Conservation (phyloP, 2,888 invertebrate genomes). For the Phengaris arion region DNA sequence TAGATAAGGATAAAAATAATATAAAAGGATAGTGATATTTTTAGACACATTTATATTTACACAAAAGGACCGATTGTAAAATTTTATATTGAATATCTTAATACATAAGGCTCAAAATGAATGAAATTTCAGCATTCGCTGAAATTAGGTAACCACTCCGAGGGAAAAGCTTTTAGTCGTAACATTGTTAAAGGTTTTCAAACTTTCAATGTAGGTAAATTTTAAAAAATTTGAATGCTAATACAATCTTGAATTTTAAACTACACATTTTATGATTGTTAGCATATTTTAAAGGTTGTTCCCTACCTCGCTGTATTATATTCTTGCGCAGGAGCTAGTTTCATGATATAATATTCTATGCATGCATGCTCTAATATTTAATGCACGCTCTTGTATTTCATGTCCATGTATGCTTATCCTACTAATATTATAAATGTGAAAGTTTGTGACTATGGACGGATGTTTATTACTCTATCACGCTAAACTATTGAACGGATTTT, state of each 20-base stretch:
- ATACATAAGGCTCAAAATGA: constrained; percentile 14
- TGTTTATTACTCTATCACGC: too few species aligned
- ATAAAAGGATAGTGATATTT: too few species aligned
- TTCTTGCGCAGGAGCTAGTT: not conserved
- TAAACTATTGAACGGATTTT: too few species aligned
- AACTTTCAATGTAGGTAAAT: not conserved
- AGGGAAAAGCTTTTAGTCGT: constrained; percentile 19
- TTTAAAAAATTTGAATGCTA: constrained; percentile 1
- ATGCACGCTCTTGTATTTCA: too few species aligned
- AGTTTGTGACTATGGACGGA: too few species aligned
- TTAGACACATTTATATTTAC: too few species aligned
- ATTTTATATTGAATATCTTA: not conserved
- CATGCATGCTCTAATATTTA: not conserved
- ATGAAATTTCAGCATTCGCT: constrained; percentile 6
- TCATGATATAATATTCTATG: not conserved
- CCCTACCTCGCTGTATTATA: not conserved
- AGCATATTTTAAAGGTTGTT: not conserved
- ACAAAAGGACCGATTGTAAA: not conserved
- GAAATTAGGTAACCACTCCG: constrained; percentile 18
- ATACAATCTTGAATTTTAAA: constrained; percentile 13
- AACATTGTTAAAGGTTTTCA: constrained; percentile 19
- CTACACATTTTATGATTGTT: not conserved
- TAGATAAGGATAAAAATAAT: too few species aligned
- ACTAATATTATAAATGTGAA: too few species aligned
- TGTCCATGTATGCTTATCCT: too few species aligned